Base-by-base conservation (phyloP, 2,113 vertebrate species). In the Tympanuchus pallidicinctus region DNA sequence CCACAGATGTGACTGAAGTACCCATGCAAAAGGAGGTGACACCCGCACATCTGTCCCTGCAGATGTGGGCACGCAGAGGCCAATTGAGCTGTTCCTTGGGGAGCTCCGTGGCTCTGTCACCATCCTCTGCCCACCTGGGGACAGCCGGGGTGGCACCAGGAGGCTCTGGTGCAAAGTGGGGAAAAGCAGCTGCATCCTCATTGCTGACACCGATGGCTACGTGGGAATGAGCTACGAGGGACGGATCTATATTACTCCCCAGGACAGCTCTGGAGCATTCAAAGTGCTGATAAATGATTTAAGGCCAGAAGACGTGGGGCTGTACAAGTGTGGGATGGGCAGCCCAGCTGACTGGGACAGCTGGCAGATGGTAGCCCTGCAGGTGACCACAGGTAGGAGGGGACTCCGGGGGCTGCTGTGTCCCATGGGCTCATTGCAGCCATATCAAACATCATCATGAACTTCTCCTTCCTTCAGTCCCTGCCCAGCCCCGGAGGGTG, bases 151-250 rank as follows among this genome's bases (percentile, higher is more conserved):
- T 0, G 6, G 25, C 1, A 2, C 19, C 25, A 69, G 36, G 82
- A 92, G 88, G 50, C 92, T 89, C 56, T 95, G 95, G 91, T 97
- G 97, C 86, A 97, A 87, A 69, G 6, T 96, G 90, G 79, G 71
- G 13, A 86, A 38, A 10, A 72, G 9, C 0, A 10, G 56, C 70
- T 97, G 97, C 52, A 0, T 14, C 14, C 71, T 83, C n/a, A 14
- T 96, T 3, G 73, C 66, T 0, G 59, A 90, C 82, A 86, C 28
- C 0, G 2, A 38, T 0, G 96, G 93, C 57, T 94, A 66, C 0
- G 91, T 92, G 56, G 13, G 10, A 27, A 76, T 13, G 57, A 75
- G 66, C 16, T 36, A 88, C 13, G 28, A 87, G 24, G 94, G 92
- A 4, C 82, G 95, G 19, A 36, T 97, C 16, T 24, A 57, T 3